These are phyloP conservation scores for Drosophila cognata DNA, from an alignment of 2,888 invertebrate genomes.

Conservation along the genomic window DNA sequence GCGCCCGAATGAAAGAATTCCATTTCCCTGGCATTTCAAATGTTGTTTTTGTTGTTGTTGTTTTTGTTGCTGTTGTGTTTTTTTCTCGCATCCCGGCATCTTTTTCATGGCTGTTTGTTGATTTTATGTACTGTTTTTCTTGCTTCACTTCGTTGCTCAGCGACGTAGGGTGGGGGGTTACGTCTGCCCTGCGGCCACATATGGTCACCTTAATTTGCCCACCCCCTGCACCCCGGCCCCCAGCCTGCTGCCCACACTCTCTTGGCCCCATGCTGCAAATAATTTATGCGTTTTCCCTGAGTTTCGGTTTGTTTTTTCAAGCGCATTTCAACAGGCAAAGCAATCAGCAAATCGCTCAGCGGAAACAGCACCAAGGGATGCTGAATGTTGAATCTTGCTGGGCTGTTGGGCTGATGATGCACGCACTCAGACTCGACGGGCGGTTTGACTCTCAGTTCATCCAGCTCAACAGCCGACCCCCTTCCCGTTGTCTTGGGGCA, in stretches of 20 bases:
- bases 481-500: conserved; percentile 29
- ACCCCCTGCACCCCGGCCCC: not conserved
- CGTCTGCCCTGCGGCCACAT: conserved; percentile 72
- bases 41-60: conserved; percentile 24
- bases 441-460: conserved; percentile 31
- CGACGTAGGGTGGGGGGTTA: not conserved
- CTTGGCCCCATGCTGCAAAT: conserved; percentile 53
- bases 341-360: conserved; percentile 69
- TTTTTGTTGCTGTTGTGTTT: conserved; percentile 18
- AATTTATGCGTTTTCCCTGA: conserved; percentile 75
- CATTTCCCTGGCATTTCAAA: conserved; percentile 60
- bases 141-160: conserved; percentile 64
- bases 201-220: conserved; percentile 77
- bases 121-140: conserved; percentile 79
- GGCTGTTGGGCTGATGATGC: conserved; percentile 31
- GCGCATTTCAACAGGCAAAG: conserved; percentile 78
- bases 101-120: conserved; percentile 68
- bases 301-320: conserved; percentile 76
- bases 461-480: not conserved
- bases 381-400: conserved; percentile 49
- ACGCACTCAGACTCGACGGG: conserved; percentile 55
- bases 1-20: conserved; percentile 43
- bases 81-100: conserved; percentile 35
- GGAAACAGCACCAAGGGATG: conserved; percentile 68
- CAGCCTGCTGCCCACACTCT: not conserved